Evolutionary conservation across 1,140 invertebrate species (phyloP).

Genomic region (Acromyrmex heyeri): DNA sequence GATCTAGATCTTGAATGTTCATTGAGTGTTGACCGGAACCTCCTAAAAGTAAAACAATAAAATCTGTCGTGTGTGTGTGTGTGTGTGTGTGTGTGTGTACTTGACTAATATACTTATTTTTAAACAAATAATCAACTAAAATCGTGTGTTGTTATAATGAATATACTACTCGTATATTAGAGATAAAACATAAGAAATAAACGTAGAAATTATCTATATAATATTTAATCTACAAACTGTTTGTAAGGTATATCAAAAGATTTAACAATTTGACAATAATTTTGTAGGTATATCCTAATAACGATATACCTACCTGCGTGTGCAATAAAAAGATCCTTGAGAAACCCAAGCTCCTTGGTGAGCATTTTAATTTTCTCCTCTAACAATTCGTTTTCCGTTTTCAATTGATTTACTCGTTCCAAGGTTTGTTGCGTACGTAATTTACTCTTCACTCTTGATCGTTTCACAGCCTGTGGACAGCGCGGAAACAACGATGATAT

Average conservation of each 20-base stretch:
- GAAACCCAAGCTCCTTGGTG: constrained; percentile 93
- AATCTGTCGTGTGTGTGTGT: too few relatives aligned
- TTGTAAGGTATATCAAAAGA: neutral
- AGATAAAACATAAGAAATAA: constrained; percentile 52
- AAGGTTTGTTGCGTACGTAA: constrained; percentile 93
- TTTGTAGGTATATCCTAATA: too few relatives aligned
- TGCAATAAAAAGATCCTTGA: constrained; percentile 95
- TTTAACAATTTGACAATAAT: neutral
- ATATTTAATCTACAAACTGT: neutral
- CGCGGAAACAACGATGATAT: constrained; percentile 17
- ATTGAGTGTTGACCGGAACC: constrained; percentile 82
- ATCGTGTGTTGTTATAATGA: too few relatives aligned
- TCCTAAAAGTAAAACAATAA: constrained; percentile 66
- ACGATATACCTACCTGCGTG: constrained; percentile 88
- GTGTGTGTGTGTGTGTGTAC: too few relatives aligned
- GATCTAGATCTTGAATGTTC: constrained; percentile 82
- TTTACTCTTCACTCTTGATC: constrained; percentile 95
- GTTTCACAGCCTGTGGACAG: constrained; percentile 92
- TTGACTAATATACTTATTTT: neutral
- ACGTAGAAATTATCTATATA: neutral
- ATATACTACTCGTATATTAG: neutral
- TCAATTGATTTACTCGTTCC: constrained; percentile 91
- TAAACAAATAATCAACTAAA: neutral
- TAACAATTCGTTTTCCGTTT: constrained; percentile 93
- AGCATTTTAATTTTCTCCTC: constrained; percentile 95